Conservation (phyloP, 35 echinoderm and acorn worm genomes). For the Eucidaris tribuloides region DNA sequence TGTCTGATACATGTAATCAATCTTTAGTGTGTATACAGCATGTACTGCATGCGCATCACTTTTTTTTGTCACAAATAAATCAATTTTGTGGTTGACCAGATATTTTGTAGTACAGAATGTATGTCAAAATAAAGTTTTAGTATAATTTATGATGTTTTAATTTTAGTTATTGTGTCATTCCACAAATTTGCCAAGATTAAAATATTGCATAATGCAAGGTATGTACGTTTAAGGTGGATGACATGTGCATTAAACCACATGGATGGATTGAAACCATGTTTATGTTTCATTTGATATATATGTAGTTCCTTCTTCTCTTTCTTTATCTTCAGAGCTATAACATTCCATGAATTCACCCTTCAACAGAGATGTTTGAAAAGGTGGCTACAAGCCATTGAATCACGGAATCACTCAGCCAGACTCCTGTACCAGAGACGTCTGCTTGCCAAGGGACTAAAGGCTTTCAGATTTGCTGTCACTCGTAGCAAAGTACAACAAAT, state of each 20-base stretch:
- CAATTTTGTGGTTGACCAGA: no score
- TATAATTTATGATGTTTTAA: neutral
- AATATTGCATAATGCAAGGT: no score
- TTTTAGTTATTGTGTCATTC: neutral
- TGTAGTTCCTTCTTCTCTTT: neutral
- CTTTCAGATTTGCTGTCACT: conserved; percentile 25
- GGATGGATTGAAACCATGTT: neutral
- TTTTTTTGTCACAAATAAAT: no score
- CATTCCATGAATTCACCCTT: neutral
- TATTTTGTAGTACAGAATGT: no score
- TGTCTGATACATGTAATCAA: neutral
- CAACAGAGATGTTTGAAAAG: neutral
- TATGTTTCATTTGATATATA: neutral
- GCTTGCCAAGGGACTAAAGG: neutral
- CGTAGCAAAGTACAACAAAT: conserved; percentile 1
- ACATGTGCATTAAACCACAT: no score
- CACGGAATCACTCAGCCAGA: conserved; percentile 10
- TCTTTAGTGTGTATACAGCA: neutral
- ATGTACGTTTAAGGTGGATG: no score
- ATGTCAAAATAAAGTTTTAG: no score
- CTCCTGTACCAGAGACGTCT: conserved; percentile 9
- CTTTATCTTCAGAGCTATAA: conserved; percentile 4
- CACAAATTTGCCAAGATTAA: no score
- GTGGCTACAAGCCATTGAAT: neutral
- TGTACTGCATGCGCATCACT: no score